These are phyloP conservation scores for Loriculus beryllinus DNA, from an alignment of 2,797 vertebrate species.

Conservation along the genomic window DNA sequence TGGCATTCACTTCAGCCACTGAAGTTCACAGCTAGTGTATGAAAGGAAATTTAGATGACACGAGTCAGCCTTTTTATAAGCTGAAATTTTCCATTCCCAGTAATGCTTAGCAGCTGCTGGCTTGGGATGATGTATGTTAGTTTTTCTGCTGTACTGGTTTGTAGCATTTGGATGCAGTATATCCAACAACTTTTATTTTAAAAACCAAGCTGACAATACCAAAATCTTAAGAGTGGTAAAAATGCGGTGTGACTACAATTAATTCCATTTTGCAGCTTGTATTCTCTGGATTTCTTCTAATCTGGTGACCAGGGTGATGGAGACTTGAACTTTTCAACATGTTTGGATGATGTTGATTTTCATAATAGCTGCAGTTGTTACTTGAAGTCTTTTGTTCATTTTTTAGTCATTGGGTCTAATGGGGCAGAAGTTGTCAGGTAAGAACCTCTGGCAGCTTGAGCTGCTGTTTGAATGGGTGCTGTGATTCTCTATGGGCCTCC, in stretches of 20 bases:
- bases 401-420: not conserved
- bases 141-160: not conserved
- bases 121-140: not conserved
- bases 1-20: not conserved
- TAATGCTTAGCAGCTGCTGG: not conserved
- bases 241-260: not conserved
- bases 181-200: not conserved
- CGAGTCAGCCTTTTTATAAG: not conserved
- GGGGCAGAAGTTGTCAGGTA: not conserved
- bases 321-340: not conserved
- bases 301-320: not conserved
- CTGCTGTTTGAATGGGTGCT: rapidly evolving
- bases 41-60: not conserved
- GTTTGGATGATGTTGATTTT: not conserved
- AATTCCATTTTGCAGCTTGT: not conserved
- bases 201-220: not conserved
- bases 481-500: not conserved
- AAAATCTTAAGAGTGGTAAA: not conserved
- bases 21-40: not conserved
- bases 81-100: not conserved
- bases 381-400: not conserved
- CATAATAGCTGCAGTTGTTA: not conserved
- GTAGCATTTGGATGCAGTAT: not conserved
- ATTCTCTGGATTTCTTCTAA: not conserved
- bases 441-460: not conserved